These are phyloP conservation scores for Lasioglossum zephyrum DNA, from an alignment of 2,888 invertebrate species.

Conservation along the genomic window DNA sequence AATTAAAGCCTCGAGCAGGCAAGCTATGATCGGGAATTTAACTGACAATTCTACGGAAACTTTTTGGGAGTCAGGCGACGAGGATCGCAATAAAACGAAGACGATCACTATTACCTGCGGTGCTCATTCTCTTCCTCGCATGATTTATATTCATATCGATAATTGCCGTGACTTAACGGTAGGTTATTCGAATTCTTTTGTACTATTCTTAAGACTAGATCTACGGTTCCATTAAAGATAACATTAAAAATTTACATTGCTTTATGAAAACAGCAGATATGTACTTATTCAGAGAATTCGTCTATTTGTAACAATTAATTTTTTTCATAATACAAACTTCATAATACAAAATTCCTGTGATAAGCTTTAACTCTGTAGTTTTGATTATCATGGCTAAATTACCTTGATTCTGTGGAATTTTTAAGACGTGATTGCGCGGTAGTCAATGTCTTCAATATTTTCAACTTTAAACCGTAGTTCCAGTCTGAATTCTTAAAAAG, in stretches of 20 bases:
- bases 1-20: constrained; percentile 95
- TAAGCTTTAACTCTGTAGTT: neutral
- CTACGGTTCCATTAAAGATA: neutral
- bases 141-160: constrained; percentile 96
- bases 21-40: constrained; percentile 96
- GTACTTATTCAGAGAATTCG: neutral
- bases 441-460: neutral
- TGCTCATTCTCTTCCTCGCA: constrained; percentile 88
- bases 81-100: constrained; percentile 97
- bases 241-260: neutral
- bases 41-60: constrained; percentile 98
- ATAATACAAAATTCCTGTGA: neutral
- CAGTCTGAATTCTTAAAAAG: no score
- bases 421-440: neutral
- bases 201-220: neutral
- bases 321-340: neutral
- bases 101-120: constrained; percentile 90
- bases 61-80: constrained; percentile 99
- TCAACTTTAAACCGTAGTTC: no score
- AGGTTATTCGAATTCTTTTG: constrained; percentile 78
- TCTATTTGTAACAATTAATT: neutral
- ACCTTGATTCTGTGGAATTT: neutral
- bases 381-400: neutral
- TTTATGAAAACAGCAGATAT: neutral
- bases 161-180: constrained; percentile 96